These are phyloP conservation scores for Anolis sagrei DNA, from an alignment of 2,113 vertebrate species.

Conservation along the genomic window DNA sequence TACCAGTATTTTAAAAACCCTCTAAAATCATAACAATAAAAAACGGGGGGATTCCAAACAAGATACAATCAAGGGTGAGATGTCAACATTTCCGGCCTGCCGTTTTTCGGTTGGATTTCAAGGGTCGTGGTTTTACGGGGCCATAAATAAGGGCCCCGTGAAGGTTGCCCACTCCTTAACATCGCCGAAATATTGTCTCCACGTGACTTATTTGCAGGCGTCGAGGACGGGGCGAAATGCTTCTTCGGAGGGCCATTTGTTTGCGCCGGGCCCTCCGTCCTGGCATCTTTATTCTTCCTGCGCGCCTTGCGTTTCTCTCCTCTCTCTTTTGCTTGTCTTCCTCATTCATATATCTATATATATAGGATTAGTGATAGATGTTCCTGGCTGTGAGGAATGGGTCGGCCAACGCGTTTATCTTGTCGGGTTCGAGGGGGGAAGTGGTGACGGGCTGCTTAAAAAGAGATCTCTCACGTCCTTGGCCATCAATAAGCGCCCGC, in stretches of 20 bases:
- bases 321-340: background rate
- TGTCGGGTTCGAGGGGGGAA: background rate
- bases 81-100: too few species aligned
- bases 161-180: conserved; percentile 11
- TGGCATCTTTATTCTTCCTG: background rate
- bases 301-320: too few species aligned
- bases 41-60: too few species aligned
- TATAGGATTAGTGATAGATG: background rate
- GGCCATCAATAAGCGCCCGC: background rate
- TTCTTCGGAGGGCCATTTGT: background rate
- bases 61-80: too few species aligned
- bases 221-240: background rate
- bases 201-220: background rate
- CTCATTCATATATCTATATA: background rate
- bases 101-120: background rate
- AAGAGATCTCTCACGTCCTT: background rate
- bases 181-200: conserved; percentile 3
- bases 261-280: background rate
- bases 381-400: background rate
- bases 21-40: too few species aligned
- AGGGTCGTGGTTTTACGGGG: background rate
- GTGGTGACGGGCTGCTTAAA: background rate
- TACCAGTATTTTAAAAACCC: too few species aligned
- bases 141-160: conserved; percentile 1
- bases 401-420: background rate